Conservation (phyloP, 23 tunicate species). For the Ciona savignyi region DNA sequence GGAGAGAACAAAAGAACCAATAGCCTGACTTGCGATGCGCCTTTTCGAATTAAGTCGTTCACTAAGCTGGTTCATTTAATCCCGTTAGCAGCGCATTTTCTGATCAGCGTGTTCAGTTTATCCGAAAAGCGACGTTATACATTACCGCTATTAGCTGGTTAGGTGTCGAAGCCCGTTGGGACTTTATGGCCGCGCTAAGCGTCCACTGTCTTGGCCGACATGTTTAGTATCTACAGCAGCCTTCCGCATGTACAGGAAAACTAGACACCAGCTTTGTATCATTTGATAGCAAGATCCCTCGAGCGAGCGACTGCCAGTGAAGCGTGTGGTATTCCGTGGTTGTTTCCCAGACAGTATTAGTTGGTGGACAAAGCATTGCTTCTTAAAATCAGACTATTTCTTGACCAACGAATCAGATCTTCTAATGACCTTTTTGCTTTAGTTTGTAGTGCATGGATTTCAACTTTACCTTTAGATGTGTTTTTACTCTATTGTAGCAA, state of each 20-base stretch:
- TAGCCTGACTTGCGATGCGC: background rate
- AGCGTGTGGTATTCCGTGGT: background rate
- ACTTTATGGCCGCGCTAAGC: background rate
- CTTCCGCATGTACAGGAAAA: background rate
- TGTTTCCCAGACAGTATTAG: background rate
- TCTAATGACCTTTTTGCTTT: no score
- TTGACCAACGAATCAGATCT: no score
- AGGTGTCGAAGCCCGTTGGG: background rate
- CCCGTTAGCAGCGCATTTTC: background rate
- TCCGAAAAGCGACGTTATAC: background rate
- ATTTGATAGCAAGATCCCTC: background rate
- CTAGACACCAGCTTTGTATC: background rate
- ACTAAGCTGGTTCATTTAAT: background rate
- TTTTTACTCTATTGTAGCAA: no score
- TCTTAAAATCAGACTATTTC: no score
- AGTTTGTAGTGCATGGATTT: no score
- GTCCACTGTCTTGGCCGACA: background rate
- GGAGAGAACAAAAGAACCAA: background rate
- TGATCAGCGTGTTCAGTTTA: background rate
- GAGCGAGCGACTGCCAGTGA: slow-evolving; percentile 1
- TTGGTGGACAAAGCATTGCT: no score
- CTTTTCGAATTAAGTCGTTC: background rate
- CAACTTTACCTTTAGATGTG: no score
- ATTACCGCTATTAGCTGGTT: background rate
- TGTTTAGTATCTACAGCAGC: background rate